These are phyloP conservation scores for Ataeniobius toweri DNA, from an alignment of 2,797 vertebrate genomes.

Conservation along the genomic window DNA sequence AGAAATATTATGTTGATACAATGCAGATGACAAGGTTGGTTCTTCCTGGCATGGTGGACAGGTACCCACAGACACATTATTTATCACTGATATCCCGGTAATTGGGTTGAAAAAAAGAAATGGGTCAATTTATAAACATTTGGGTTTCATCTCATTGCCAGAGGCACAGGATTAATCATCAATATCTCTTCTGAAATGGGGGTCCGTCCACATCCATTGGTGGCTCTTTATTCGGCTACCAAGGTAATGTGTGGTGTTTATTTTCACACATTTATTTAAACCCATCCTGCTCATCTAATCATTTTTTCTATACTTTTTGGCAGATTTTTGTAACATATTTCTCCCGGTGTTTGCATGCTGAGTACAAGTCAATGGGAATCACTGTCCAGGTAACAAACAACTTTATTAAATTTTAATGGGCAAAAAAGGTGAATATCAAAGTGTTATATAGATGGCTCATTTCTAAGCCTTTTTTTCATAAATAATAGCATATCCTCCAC, in stretches of 20 bases:
- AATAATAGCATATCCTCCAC: no score
- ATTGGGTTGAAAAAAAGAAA: background rate
- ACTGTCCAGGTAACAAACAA: constrained; percentile 76
- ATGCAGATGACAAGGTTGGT: constrained; percentile 81
- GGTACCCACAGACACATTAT: constrained; percentile 66
- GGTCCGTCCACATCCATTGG: constrained; percentile 70
- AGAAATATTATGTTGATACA: constrained; percentile 8
- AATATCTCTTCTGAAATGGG: constrained; percentile 80
- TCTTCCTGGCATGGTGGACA: constrained; percentile 83
- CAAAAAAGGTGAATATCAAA: background rate
- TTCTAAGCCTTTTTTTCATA: no score
- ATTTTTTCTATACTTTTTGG: constrained; percentile 31
- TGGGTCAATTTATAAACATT: constrained; percentile 1
- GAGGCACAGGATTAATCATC: constrained; percentile 82
- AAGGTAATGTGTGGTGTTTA: constrained; percentile 72
- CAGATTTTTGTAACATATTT: constrained; percentile 81
- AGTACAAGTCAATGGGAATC: constrained; percentile 78
- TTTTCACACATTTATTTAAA: background rate
- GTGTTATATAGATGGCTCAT: no score
- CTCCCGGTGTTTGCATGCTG: constrained; percentile 76
- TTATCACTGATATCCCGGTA: background rate
- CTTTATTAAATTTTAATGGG: background rate
- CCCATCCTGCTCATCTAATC: background rate
- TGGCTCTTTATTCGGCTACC: constrained; percentile 78
- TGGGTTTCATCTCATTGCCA: constrained; percentile 46